These are phyloP conservation scores for Schizopygopsis pylzovi DNA, from an alignment of 2,797 vertebrate genomes.

Conservation along the genomic window DNA sequence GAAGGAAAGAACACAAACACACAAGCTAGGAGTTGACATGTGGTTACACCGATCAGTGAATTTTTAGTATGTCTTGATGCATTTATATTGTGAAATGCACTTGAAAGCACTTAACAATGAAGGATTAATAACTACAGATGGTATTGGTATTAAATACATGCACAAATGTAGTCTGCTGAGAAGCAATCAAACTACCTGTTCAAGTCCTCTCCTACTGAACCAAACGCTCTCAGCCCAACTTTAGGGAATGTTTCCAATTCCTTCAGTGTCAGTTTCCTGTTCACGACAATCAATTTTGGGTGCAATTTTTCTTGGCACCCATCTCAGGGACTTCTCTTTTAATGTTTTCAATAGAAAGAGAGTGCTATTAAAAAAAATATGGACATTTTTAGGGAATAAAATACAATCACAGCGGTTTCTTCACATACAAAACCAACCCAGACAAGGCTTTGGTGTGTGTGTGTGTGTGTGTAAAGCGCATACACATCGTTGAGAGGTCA, in stretches of 20 bases:
- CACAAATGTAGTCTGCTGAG: conserved; percentile 33
- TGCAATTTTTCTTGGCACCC: conserved; percentile 85
- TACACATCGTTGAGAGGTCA: conserved; percentile 53
- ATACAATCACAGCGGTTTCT: conserved; percentile 64
- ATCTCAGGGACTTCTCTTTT: conserved; percentile 95
- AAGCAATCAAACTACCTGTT: conserved; percentile 4
- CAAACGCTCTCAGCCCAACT: conserved; percentile 27
- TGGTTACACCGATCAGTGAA: not conserved
- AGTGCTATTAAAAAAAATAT: conserved; percentile 76
- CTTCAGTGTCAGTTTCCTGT: conserved; percentile 62
- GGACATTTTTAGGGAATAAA: conserved; percentile 72
- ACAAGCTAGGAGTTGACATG: not conserved
- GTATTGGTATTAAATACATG: conserved; percentile 35
- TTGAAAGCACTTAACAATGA: conserved; percentile 49
- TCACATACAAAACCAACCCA: conserved; percentile 74
- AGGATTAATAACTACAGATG: conserved; percentile 13
- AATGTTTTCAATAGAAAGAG: conserved; percentile 76
- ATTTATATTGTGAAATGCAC: conserved; percentile 48
- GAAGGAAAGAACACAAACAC: not conserved
- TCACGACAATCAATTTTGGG: conserved; percentile 96
- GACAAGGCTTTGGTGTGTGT: conserved; percentile 89
- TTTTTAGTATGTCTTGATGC: conserved; percentile 23
- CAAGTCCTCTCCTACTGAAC: conserved; percentile 18
- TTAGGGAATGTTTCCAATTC: conserved; percentile 24
- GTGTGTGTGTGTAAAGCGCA: conserved; percentile 55